Conservation (phyloP, 2,113 vertebrate genomes). For the Pipra filicauda region DNA sequence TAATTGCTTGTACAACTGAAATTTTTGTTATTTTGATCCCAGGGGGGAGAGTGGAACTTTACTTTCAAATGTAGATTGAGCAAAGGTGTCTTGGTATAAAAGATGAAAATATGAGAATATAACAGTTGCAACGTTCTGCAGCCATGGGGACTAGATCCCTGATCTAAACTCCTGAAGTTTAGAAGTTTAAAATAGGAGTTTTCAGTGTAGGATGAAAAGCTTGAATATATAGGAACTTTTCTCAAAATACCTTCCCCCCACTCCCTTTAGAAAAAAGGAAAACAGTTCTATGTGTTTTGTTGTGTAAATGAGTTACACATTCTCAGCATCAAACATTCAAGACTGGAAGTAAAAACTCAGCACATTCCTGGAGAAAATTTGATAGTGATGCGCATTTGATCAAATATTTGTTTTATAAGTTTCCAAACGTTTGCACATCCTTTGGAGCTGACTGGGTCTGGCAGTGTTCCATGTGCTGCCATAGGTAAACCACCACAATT, state of each 20-base stretch:
- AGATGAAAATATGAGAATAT: neutral
- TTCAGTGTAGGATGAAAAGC: neutral
- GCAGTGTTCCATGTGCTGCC: neutral
- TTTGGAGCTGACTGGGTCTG: conserved; percentile 25
- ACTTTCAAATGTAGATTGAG: conserved; percentile 11
- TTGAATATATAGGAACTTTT: neutral
- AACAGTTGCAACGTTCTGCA: neutral
- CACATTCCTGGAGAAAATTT: conserved; percentile 10
- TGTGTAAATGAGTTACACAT: conserved; percentile 56
- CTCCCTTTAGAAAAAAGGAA: neutral
- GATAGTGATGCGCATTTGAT: conserved; percentile 57
- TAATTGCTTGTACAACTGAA: neutral
- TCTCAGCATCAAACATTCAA: conserved; percentile 41
- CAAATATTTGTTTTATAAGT: conserved; percentile 52
- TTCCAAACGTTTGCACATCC: neutral
- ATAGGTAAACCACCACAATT: neutral
- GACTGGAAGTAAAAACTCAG: neutral
- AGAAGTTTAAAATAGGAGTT: neutral
- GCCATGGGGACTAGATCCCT: neutral
- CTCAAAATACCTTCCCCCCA: neutral
- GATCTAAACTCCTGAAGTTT: neutral
- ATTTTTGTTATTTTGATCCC: neutral
- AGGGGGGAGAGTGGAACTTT: neutral
- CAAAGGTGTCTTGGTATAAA: neutral
- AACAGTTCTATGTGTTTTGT: conserved; percentile 7